These are phyloP conservation scores for Tokudaia muenninki DNA, from an alignment of 2,797 vertebrate genomes.

Conservation along the genomic window DNA sequence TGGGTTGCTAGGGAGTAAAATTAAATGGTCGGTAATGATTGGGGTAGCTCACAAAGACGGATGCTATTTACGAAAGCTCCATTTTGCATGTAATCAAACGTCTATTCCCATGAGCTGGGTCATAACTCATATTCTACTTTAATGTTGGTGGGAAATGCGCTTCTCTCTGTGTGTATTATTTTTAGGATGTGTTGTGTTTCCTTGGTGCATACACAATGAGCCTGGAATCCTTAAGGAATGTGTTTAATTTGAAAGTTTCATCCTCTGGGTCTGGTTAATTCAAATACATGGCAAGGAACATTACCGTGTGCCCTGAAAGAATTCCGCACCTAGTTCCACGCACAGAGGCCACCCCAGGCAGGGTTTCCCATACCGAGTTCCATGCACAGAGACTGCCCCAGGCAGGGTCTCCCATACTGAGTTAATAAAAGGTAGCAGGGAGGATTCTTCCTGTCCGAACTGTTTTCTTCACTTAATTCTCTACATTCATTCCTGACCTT, in stretches of 20 bases:
- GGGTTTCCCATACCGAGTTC: background rate
- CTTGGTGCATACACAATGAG: conserved; percentile 97
- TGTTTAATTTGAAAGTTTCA: conserved; percentile 99
- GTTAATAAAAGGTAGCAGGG: conserved; percentile 41
- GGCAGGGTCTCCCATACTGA: background rate
- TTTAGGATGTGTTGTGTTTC: conserved; percentile 98
- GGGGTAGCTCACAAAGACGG: conserved; percentile 90
- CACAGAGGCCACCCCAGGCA: conserved; percentile 64
- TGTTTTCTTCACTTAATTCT: background rate
- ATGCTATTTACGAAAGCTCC: conserved; percentile 96
- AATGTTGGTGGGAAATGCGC: conserved; percentile 95
- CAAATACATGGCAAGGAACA: conserved; percentile 92
- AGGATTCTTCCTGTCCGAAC: background rate
- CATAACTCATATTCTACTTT: conserved; percentile 95
- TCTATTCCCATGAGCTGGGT: conserved; percentile 95
- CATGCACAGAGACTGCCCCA: conserved; percentile 65
- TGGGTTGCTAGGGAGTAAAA: conserved; percentile 82
- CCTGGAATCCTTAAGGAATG: conserved; percentile 97
- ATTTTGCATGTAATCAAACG: conserved; percentile 96
- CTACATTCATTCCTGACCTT: background rate
- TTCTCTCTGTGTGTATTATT: conserved; percentile 96
- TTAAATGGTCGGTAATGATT: conserved; percentile 86
- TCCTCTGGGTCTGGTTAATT: conserved; percentile 99
- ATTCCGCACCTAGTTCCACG: conserved; percentile 43
- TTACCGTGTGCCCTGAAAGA: conserved; percentile 80